Conservation (phyloP, 1,140 invertebrate genomes). For the Drosophila miranda region DNA sequence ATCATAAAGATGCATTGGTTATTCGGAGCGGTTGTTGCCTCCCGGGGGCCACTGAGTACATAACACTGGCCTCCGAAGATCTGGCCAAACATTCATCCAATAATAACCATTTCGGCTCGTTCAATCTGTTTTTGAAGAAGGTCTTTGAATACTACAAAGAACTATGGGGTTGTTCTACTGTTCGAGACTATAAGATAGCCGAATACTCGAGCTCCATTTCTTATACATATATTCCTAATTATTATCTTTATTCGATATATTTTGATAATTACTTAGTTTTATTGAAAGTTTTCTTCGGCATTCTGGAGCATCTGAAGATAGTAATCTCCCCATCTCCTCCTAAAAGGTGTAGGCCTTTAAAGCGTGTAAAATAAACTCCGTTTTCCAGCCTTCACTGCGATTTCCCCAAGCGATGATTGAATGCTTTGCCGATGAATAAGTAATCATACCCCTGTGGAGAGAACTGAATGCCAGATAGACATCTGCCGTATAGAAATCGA, state of each 20-base stretch:
- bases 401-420: too few species aligned
- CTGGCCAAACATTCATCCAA: neutral
- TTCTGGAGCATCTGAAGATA: too few species aligned
- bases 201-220: too few species aligned
- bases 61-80: conserved; percentile 4
- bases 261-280: too few species aligned
- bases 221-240: too few species aligned
- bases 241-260: too few species aligned
- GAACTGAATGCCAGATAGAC: neutral
- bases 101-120: conserved; percentile 31
- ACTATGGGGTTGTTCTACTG: conserved; percentile 27
- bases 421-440: neutral
- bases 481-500: conserved; percentile 49
- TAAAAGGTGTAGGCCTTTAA: too few species aligned
- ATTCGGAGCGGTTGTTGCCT: conserved; percentile 41
- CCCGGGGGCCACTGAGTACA: neutral
- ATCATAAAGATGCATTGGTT: conserved; percentile 66
- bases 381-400: too few species aligned
- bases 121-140: conserved; percentile 13
- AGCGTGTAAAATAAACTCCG: too few species aligned
- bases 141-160: neutral
- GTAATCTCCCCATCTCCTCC: too few species aligned
- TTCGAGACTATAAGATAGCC: too few species aligned
- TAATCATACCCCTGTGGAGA: neutral
- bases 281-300: too few species aligned